These are phyloP conservation scores for Callionymus lyra DNA, from an alignment of 2,113 vertebrate genomes.

Conservation along the genomic window DNA sequence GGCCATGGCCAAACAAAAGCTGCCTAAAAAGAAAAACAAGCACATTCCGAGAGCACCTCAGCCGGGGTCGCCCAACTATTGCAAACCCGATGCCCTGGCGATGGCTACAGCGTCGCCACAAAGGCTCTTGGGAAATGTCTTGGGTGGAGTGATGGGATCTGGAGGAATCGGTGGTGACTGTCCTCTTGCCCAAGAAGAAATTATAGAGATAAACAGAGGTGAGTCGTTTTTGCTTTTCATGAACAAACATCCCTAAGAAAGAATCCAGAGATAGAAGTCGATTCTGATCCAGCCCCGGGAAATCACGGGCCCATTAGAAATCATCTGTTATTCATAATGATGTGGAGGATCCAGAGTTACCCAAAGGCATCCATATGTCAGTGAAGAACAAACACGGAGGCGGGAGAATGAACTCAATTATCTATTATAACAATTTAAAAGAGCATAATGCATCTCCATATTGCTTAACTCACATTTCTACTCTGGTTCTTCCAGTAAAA, in stretches of 20 bases:
- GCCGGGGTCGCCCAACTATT: conserved; percentile 87
- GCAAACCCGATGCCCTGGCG: conserved; percentile 79
- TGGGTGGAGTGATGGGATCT: conserved; percentile 65
- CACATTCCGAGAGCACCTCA: conserved; percentile 86
- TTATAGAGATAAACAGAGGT: conserved; percentile 88
- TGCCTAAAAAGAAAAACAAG: conserved; percentile 96
- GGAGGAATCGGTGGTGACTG: conserved; percentile 72
- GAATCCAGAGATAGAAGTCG: no score
- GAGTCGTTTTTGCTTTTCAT: conserved; percentile 26
- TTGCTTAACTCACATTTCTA: conserved; percentile 37
- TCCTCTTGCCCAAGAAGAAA: conserved; percentile 88
- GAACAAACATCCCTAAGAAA: neutral
- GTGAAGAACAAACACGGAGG: conserved; percentile 42
- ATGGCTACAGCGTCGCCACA: conserved; percentile 74
- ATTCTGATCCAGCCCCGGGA: conserved; percentile 22
- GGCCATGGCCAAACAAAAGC: conserved; percentile 96
- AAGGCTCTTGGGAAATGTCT: conserved; percentile 72
- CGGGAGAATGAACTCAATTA: conserved; percentile 43
- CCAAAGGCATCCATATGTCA: conserved; percentile 53
- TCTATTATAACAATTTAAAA: conserved; percentile 45
- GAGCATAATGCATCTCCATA: conserved; percentile 38
- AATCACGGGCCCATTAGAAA: conserved; percentile 41
- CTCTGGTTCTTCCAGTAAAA: conserved; percentile 26
- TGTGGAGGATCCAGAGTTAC: conserved; percentile 41
- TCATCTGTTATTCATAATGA: conserved; percentile 59